A percentile compares a stretch with the other conserved stretches of the same genome.
phyloP scores from a whole-genome alignment of 2,113 vertebrate species.

The Proteles cristata region DNA sequence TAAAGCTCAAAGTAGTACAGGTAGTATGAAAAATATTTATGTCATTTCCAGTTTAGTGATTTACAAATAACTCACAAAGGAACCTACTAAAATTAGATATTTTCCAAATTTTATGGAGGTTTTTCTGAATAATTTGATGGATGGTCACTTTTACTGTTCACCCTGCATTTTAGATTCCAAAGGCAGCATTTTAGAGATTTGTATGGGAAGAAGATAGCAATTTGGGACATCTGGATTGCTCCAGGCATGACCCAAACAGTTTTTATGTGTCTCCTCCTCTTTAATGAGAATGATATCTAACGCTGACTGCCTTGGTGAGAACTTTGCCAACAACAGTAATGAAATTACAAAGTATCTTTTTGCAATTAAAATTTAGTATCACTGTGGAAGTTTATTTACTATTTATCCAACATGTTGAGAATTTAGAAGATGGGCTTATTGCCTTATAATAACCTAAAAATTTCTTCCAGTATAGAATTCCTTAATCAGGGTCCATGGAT shows the following conservation, averaged over 20 bases:
- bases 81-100: conserved; percentile 50
- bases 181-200: not conserved
- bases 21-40: conserved; percentile 48
- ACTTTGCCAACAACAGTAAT: conserved; percentile 9
- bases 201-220: not conserved
- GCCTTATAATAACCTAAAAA: not conserved
- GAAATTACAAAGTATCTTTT: not conserved
- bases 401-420: not conserved
- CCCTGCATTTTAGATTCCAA: not conserved
- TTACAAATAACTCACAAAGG: conserved; percentile 52
- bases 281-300: not conserved
- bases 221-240: not conserved
- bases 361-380: not conserved
- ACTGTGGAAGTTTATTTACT: not conserved
- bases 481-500: not conserved
- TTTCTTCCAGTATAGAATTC: not conserved
- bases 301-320: not conserved
- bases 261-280: not conserved
- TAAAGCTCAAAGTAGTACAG: not conserved
- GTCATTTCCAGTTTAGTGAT: conserved; percentile 25
- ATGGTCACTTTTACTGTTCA: conserved; percentile 18
- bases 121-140: conserved; percentile 29
- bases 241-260: not conserved
- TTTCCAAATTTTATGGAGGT: conserved; percentile 36
- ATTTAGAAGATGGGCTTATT: not conserved